A percentile compares a stretch with the other conserved stretches of the same genome.
These are phyloP conservation scores for Ametastegia equiseti DNA, from an alignment of 2,888 invertebrate species.

Conservation along the genomic window DNA sequence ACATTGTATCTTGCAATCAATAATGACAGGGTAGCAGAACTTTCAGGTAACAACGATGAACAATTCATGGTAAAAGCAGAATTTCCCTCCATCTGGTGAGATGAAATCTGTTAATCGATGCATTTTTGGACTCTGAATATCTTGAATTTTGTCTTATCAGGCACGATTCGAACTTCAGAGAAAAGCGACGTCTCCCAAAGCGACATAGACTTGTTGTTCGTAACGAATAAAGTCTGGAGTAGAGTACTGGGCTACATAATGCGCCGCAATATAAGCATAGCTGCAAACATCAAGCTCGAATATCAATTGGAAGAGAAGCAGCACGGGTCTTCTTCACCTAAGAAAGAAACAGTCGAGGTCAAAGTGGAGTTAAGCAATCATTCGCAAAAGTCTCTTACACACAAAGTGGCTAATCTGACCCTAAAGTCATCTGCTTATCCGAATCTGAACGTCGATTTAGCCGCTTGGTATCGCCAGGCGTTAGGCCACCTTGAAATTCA, in stretches of 20 bases:
- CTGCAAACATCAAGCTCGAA: slow-evolving; percentile 82
- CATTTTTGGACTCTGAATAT: slow-evolving; percentile 22
- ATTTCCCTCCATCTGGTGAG: not conserved
- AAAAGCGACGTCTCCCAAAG: slow-evolving; percentile 87
- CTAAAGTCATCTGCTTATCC: slow-evolving; percentile 88
- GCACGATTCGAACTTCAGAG: slow-evolving; percentile 79
- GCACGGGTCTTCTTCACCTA: slow-evolving; percentile 73
- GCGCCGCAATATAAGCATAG: slow-evolving; percentile 77
- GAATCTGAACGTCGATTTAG: slow-evolving; percentile 74
- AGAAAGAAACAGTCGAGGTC: slow-evolving; percentile 74
- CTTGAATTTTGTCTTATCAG: slow-evolving; percentile 69
- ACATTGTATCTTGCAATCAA: slow-evolving; percentile 85
- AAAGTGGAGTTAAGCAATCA: slow-evolving; percentile 78
- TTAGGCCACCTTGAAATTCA: slow-evolving; percentile 85
- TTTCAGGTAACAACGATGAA: slow-evolving; percentile 78
- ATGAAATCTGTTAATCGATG: not conserved
- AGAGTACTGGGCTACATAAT: slow-evolving; percentile 86
- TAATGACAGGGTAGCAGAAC: slow-evolving; percentile 84
- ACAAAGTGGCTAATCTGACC: slow-evolving; percentile 82
- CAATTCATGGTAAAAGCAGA: not conserved
- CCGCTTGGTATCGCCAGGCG: slow-evolving; percentile 79
- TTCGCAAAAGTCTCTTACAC: slow-evolving; percentile 79
- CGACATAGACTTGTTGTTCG: slow-evolving; percentile 86
- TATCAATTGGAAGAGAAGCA: slow-evolving; percentile 81
- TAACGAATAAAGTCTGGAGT: slow-evolving; percentile 87